Percentiles rank a stretch among this genome's conserved stretches.
Conservation (phyloP, 2,888 invertebrate genomes). For the Drosophila pseudotalamancana region DNA sequence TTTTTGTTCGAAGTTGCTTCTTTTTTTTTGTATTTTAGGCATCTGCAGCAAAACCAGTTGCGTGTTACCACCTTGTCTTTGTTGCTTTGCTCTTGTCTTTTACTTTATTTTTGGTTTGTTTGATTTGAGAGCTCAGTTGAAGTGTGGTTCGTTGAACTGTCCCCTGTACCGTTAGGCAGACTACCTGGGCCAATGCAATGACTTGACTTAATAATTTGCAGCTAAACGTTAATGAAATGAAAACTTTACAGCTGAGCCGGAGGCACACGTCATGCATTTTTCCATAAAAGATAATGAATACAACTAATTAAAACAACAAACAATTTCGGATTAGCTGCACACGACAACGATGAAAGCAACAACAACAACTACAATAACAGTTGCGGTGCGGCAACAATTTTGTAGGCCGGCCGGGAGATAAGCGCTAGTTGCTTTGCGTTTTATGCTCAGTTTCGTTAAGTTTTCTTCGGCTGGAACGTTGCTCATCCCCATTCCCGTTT, state of each 20-base stretch:
- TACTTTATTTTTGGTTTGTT: constrained; percentile 31
- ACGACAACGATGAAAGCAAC: constrained; percentile 16
- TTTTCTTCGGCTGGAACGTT: constrained; percentile 33
- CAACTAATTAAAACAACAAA: constrained; percentile 26
- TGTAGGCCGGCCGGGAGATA: constrained; percentile 54
- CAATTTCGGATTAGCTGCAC: constrained; percentile 48
- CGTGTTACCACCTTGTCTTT: constrained; percentile 38
- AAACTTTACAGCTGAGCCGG: constrained; percentile 17
- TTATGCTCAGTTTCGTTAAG: constrained; percentile 33
- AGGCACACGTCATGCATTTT: constrained; percentile 66
- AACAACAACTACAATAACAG: neutral
- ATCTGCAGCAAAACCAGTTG: constrained; percentile 49
- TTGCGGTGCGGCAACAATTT: constrained; percentile 35
- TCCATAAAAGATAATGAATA: constrained; percentile 9
- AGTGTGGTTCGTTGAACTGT: constrained; percentile 65
- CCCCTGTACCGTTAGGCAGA: constrained; percentile 37
- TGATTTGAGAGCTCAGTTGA: constrained; percentile 22
- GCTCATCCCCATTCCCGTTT: constrained; percentile 6
- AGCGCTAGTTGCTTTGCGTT: constrained; percentile 11
- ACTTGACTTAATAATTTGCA: constrained; percentile 54
- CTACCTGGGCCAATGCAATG: constrained; percentile 37
- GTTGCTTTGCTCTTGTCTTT: constrained; percentile 41
- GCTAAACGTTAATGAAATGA: constrained; percentile 51
- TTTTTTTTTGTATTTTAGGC: constrained; percentile 19
- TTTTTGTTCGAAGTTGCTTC: constrained; percentile 12